Percentiles rank a stretch among this genome's conserved stretches.
These are phyloP conservation scores for Kradibia gibbosae DNA, from an alignment of 1,140 invertebrate genomes.

Conservation along the genomic window DNA sequence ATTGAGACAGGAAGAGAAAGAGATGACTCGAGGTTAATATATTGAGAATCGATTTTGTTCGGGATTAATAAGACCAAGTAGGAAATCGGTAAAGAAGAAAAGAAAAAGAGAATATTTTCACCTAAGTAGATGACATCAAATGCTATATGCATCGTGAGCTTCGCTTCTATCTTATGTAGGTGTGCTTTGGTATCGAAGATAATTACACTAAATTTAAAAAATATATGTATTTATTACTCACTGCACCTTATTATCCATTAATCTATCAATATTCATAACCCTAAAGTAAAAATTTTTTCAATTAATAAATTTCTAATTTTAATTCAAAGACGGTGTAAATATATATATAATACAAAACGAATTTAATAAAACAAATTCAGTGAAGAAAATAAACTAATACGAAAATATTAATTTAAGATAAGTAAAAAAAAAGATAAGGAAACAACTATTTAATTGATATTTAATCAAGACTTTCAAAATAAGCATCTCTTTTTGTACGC, in stretches of 20 bases:
- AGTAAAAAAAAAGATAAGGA: too few relatives aligned
- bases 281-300: too few relatives aligned
- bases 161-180: not conserved
- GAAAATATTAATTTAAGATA: too few relatives aligned
- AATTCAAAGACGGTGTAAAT: too few relatives aligned
- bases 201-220: not conserved
- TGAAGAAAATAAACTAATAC: too few relatives aligned
- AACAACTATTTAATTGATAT: too few relatives aligned
- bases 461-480: too few relatives aligned
- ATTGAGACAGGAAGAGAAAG: not conserved
- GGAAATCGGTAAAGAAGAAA: not conserved
- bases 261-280: too few relatives aligned
- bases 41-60: slow-evolving; percentile 40
- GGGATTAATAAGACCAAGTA: slow-evolving; percentile 18
- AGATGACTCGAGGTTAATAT: not conserved
- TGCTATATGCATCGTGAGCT: not conserved
- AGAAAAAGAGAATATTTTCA: slow-evolving; percentile 12
- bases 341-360: too few relatives aligned
- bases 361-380: too few relatives aligned
- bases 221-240: not conserved
- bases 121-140: slow-evolving; percentile 23
- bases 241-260: not conserved
- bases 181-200: not conserved
- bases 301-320: too few relatives aligned
- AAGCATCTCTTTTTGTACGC: too few relatives aligned